Evolutionary conservation across 2,113 vertebrate genomes (phyloP).

Genomic region (Thunnus thynnus): DNA sequence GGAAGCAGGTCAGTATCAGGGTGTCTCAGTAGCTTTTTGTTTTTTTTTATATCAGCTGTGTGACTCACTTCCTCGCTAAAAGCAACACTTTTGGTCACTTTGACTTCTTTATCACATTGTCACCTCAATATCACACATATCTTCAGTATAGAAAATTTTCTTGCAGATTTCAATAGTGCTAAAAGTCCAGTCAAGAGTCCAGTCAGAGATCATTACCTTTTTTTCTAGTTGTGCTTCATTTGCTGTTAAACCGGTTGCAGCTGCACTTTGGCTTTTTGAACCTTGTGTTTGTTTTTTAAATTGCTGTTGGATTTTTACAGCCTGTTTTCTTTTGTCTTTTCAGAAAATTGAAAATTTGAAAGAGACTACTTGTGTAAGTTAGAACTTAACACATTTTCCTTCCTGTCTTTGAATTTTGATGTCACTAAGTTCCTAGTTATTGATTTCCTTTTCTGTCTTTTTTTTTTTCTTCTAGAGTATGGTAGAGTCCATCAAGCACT

Average conservation of each 20-base stretch:
- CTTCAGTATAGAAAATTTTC: neutral
- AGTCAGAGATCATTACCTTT: neutral
- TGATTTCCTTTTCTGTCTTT: slow-evolving; percentile 62
- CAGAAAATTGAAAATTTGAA: slow-evolving; percentile 98
- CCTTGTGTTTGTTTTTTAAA: neutral
- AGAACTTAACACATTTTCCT: slow-evolving; percentile 20
- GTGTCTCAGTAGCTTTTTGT: neutral
- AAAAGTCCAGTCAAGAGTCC: neutral
- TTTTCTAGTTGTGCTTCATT: neutral
- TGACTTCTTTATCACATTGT: neutral
- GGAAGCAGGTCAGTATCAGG: slow-evolving; percentile 18
- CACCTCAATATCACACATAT: neutral
- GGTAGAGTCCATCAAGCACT: slow-evolving; percentile 99
- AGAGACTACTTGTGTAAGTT: slow-evolving; percentile 98
- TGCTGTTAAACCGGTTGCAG: slow-evolving; percentile 8
- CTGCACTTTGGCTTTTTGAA: slow-evolving; percentile 6
- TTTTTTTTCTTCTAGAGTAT: slow-evolving; percentile 89
- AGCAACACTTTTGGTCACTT: slow-evolving; percentile 2
- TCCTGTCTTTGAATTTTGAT: slow-evolving; percentile 23
- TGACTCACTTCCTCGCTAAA: slow-evolving; percentile 48
- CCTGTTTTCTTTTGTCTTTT: slow-evolving; percentile 51
- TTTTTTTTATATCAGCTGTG: slow-evolving; percentile 4
- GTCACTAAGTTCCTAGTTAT: neutral
- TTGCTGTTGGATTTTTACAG: slow-evolving; percentile 7
- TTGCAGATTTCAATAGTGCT: neutral